These are phyloP conservation scores for Leptosomus discolor DNA, from an alignment of 2,113 vertebrate genomes.

Conservation along the genomic window DNA sequence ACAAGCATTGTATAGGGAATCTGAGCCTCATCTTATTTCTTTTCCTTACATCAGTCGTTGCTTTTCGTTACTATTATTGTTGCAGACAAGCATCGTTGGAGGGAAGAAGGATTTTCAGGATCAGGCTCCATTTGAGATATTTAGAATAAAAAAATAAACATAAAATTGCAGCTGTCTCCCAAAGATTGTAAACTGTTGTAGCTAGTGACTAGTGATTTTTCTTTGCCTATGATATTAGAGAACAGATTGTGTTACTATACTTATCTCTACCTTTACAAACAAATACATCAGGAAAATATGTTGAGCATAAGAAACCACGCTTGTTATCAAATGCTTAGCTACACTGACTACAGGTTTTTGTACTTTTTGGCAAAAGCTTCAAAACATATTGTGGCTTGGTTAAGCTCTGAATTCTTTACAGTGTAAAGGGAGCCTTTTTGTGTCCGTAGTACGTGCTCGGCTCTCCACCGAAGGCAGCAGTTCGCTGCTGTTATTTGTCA, in stretches of 20 bases:
- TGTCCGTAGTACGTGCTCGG: not conserved
- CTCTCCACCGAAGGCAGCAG: slow-evolving; percentile 48
- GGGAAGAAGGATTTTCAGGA: not conserved
- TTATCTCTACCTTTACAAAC: slow-evolving; percentile 71
- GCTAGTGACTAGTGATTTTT: slow-evolving; percentile 44
- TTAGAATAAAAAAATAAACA: not conserved
- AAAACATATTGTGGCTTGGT: slow-evolving; percentile 53
- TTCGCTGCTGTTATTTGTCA: slow-evolving; percentile 11
- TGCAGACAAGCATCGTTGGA: not conserved
- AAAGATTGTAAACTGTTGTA: slow-evolving; percentile 53
- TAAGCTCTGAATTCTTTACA: slow-evolving; percentile 15
- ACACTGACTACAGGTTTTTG: slow-evolving; percentile 68
- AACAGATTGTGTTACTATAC: slow-evolving; percentile 68
- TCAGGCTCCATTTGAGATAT: not conserved
- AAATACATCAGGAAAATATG: slow-evolving; percentile 65
- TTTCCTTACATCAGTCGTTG: slow-evolving; percentile 15
- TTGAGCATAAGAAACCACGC: slow-evolving; percentile 53
- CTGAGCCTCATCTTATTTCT: not conserved
- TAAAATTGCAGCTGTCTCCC: slow-evolving; percentile 33
- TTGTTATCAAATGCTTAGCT: slow-evolving; percentile 62
- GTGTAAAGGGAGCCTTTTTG: slow-evolving; percentile 50
- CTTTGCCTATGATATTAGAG: slow-evolving; percentile 29
- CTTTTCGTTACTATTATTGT: slow-evolving; percentile 1
- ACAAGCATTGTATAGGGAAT: not conserved
- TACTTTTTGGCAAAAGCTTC: slow-evolving; percentile 60